These are phyloP conservation scores for Plusia festucae DNA, from an alignment of 2,888 invertebrate species.

Conservation along the genomic window DNA sequence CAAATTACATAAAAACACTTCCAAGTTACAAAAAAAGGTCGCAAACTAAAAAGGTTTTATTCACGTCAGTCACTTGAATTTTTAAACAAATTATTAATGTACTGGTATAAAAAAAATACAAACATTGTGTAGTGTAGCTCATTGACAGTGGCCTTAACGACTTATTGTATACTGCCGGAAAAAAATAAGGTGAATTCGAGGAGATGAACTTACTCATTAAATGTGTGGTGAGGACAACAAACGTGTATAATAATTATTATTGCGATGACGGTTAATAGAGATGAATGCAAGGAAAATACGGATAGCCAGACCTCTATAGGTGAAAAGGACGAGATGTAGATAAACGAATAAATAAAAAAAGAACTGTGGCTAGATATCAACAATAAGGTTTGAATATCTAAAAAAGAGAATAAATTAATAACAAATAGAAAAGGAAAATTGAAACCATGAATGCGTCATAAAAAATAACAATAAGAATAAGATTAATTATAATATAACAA, in stretches of 20 bases:
- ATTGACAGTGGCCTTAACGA: slow-evolving; percentile 1
- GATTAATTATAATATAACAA: too few relatives aligned
- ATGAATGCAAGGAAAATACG: too few relatives aligned
- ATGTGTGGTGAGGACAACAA: neutral
- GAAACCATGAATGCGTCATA: too few relatives aligned
- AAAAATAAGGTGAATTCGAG: neutral
- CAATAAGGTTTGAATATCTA: too few relatives aligned
- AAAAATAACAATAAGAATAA: too few relatives aligned
- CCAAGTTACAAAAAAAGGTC: neutral
- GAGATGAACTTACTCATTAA: neutral
- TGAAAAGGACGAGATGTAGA: too few relatives aligned
- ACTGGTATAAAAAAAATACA: neutral
- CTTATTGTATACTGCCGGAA: neutral
- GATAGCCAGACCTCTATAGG: too few relatives aligned
- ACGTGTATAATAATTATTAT: neutral
- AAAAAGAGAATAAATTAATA: too few relatives aligned
- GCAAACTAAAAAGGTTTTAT: neutral
- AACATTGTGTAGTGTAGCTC: neutral
- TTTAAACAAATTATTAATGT: neutral
- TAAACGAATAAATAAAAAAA: too few relatives aligned
- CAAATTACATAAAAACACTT: neutral
- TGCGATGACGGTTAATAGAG: too few relatives aligned
- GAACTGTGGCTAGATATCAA: too few relatives aligned
- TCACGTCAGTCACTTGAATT: neutral
- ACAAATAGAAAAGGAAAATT: too few relatives aligned